phyloP scores from a whole-genome alignment of 2,888 invertebrate genomes.

The Lasioglossum calceatum region DNA sequence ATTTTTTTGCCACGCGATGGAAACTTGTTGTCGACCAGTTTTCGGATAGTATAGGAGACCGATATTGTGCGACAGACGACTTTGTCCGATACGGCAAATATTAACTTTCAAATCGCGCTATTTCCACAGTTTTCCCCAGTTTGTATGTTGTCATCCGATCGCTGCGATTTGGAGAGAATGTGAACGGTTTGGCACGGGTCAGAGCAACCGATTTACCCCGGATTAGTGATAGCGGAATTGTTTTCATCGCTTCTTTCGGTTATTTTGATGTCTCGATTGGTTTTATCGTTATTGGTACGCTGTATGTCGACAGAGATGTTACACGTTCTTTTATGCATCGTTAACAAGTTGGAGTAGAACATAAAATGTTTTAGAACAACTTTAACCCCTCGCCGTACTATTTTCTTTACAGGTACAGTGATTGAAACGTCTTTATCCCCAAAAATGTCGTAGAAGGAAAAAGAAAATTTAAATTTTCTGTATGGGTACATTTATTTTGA shows the following conservation, averaged over 20 bases:
- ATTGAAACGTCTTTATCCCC: no score
- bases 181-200: background rate
- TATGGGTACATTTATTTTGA: no score
- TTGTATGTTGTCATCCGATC: conserved; percentile 16
- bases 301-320: background rate
- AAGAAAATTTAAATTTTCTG: no score
- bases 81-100: conserved; percentile 29
- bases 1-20: conserved; percentile 31
- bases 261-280: background rate
- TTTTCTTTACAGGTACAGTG: no score
- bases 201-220: background rate
- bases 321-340: background rate
- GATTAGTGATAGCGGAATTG: background rate
- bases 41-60: conserved; percentile 40
- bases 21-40: conserved; percentile 35
- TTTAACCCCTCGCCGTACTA: no score
- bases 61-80: conserved; percentile 40
- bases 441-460: no score
- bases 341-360: no score
- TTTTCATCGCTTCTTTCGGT: background rate
- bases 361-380: no score
- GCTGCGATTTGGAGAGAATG: background rate
- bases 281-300: background rate
- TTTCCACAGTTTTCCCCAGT: background rate
- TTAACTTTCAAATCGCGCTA: conserved; percentile 31